Conservation (phyloP, 2,113 vertebrate genomes). For the Bolborhynchus lineola region DNA sequence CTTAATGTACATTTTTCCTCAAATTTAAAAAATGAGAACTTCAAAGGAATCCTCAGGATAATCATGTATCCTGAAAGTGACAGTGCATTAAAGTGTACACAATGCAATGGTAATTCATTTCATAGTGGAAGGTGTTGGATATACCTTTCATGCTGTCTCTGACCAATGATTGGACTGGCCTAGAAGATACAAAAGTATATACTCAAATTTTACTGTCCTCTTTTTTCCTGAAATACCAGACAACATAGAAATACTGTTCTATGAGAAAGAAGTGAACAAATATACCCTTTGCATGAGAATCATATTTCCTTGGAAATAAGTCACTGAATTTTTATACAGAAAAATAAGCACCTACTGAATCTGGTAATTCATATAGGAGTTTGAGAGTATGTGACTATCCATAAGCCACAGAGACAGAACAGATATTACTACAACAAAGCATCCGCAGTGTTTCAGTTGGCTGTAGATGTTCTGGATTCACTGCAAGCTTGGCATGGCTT, state of each 20-base stretch:
- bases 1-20: neutral
- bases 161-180: neutral
- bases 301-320: neutral
- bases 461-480: neutral
- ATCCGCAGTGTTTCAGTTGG: neutral
- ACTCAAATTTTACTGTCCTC: neutral
- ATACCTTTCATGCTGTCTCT: neutral
- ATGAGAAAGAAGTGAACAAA: neutral
- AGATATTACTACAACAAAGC: neutral
- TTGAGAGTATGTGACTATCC: neutral
- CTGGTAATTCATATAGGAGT: neutral
- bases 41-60: neutral
- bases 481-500: neutral
- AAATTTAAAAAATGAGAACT: neutral
- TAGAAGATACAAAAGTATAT: neutral
- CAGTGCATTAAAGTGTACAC: neutral
- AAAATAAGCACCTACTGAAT: neutral
- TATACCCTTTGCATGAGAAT: neutral
- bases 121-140: neutral
- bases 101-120: neutral
- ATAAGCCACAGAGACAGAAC: neutral
- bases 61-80: neutral
- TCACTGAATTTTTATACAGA: neutral
- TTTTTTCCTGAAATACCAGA: neutral
- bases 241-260: neutral